Conservation (phyloP, 2,797 vertebrate genomes). For the Stomatorhinus walkeri region DNA sequence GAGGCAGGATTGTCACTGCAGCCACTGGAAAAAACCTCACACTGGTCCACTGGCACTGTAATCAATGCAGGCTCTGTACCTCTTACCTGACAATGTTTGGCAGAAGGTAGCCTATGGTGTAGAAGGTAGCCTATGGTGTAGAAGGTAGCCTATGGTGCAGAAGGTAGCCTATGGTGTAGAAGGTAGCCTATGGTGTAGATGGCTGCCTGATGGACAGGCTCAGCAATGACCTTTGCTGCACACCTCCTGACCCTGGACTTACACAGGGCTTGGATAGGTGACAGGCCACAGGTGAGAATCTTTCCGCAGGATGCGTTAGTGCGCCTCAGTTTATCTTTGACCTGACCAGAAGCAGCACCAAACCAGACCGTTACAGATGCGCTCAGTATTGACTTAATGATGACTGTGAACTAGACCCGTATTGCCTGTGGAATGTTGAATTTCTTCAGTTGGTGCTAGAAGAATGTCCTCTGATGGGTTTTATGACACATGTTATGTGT, state of each 20-base stretch:
- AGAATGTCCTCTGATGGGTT: neutral
- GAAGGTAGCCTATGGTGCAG: neutral
- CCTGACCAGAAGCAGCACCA: conserved; percentile 26
- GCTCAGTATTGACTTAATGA: conserved; percentile 23
- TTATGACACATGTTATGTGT: neutral
- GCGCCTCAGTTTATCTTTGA: conserved; percentile 23
- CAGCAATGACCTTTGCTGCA: neutral
- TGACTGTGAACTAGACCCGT: conserved; percentile 25
- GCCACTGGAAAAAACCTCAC: too few species aligned
- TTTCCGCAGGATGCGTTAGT: neutral
- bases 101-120: neutral
- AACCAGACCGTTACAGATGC: conserved; percentile 30
- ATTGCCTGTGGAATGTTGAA: neutral
- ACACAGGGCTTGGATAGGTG: neutral
- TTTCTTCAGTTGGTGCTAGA: neutral
- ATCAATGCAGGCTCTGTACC: too few species aligned
- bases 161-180: neutral
- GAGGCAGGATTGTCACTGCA: too few species aligned
- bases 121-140: neutral
- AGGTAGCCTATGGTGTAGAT: neutral
- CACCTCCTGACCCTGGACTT: neutral
- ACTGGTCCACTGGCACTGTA: too few species aligned
- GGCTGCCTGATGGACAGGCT: neutral
- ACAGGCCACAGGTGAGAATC: neutral
- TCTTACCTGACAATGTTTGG: neutral